These are phyloP conservation scores for Petromus typicus DNA, from an alignment of 2,113 vertebrate species.

Conservation along the genomic window DNA sequence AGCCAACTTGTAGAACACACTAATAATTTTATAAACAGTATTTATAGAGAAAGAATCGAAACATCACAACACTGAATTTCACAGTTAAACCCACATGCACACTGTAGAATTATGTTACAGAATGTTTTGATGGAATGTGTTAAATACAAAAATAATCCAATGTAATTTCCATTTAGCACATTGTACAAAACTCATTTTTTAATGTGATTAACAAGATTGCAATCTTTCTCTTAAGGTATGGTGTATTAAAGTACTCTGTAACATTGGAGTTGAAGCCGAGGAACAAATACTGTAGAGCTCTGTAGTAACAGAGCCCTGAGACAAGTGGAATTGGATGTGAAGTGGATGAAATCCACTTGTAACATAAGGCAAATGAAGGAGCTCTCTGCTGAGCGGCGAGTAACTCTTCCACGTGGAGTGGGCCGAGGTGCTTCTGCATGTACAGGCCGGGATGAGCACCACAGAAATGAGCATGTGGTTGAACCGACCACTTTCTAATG, in stretches of 20 bases:
- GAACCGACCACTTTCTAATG: neutral
- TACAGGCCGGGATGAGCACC: neutral
- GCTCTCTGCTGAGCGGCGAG: neutral
- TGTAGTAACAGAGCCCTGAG: neutral
- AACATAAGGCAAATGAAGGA: neutral
- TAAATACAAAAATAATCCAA: slow-evolving; percentile 74
- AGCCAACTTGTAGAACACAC: slow-evolving; percentile 9
- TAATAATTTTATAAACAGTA: slow-evolving; percentile 58
- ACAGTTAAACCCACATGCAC: slow-evolving; percentile 68
- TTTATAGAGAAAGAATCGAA: slow-evolving; percentile 63
- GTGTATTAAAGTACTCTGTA: slow-evolving; percentile 48
- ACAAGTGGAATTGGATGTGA: neutral
- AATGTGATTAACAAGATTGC: slow-evolving; percentile 48
- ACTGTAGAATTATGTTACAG: slow-evolving; percentile 52
- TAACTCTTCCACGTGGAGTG: neutral
- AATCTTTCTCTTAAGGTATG: slow-evolving; percentile 32
- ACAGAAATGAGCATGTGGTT: neutral
- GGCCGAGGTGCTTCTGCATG: neutral
- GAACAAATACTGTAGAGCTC: neutral
- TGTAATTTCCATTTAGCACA: slow-evolving; percentile 70
- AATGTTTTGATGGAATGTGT: slow-evolving; percentile 58
- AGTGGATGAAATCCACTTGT: neutral
- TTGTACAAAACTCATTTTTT: slow-evolving; percentile 61
- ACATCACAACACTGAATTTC: slow-evolving; percentile 72
- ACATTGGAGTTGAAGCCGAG: neutral